phyloP scores from a whole-genome alignment of 2,113 vertebrate genomes.

The Prunella fulvescens region DNA sequence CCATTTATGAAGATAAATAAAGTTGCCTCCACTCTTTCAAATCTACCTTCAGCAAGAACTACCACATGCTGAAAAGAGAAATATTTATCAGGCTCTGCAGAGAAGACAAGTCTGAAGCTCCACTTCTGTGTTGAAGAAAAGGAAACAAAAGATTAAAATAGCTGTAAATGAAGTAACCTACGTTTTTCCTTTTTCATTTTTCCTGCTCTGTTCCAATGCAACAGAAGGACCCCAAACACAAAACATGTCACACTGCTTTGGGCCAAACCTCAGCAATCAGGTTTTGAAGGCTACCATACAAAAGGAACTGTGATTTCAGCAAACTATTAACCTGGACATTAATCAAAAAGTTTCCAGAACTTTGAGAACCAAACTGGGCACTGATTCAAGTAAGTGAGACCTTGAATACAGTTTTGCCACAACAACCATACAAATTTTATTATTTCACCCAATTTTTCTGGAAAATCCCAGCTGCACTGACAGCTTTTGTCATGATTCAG shows the following conservation, averaged over 20 bases:
- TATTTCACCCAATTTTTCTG: not conserved
- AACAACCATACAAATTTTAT: not conserved
- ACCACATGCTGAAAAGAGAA: not conserved
- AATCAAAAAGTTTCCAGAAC: not conserved
- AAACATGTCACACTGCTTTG: not conserved
- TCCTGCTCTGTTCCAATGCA: not conserved
- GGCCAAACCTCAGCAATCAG: not conserved
- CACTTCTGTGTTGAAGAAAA: not conserved
- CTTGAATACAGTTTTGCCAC: not conserved
- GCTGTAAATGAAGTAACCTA: not conserved
- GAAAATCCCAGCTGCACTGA: not conserved
- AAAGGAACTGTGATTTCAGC: not conserved
- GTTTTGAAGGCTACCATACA: not conserved
- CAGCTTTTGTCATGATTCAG: slow-evolving; percentile 11
- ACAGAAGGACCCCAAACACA: not conserved
- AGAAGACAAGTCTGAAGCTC: not conserved
- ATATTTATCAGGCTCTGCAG: not conserved
- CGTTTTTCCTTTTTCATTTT: not conserved
- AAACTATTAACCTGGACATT: not conserved
- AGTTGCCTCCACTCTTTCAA: not conserved
- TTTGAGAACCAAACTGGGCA: not conserved
- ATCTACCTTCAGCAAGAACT: not conserved
- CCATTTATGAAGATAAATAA: not conserved
- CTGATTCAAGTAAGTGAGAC: not conserved
- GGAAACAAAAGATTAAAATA: not conserved